These are phyloP conservation scores for Otis tarda DNA, from an alignment of 2,113 vertebrate species.

Conservation along the genomic window DNA sequence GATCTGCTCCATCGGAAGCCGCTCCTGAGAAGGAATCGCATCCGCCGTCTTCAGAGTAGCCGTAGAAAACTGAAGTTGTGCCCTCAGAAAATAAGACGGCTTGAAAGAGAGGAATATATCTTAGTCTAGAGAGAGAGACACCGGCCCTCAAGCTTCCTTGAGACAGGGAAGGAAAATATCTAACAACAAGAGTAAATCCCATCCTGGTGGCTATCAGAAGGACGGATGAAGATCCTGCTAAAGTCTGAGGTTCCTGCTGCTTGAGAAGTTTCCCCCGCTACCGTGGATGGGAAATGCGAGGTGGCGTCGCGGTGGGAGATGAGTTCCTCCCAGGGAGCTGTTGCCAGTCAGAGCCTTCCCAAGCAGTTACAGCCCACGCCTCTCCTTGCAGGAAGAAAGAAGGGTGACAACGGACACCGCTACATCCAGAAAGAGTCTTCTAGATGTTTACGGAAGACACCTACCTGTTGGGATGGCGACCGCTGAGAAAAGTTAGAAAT, in stretches of 20 bases:
- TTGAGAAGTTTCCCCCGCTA: background rate
- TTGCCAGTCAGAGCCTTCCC: background rate
- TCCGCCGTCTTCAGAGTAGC: background rate
- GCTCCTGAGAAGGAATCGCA: background rate
- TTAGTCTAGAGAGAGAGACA: background rate
- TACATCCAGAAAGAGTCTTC: background rate
- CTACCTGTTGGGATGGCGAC: accelerated
- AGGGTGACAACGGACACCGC: background rate
- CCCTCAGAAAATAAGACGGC: background rate
- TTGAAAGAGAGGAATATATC: background rate
- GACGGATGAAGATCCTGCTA: background rate
- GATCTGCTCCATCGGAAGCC: background rate
- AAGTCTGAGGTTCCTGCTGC: background rate
- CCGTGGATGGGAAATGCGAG: accelerated
- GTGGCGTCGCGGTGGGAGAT: background rate
- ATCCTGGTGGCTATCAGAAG: background rate
- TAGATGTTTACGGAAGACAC: background rate
- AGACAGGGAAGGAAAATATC: background rate
- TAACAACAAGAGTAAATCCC: background rate
- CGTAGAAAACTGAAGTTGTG: background rate
- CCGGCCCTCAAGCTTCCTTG: background rate
- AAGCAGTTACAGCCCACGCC: background rate
- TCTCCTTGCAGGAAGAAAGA: background rate
- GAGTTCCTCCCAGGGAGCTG: no score
- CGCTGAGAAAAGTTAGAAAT: background rate